Conservation (phyloP, 2,888 invertebrate species). For the Tuta absoluta region DNA sequence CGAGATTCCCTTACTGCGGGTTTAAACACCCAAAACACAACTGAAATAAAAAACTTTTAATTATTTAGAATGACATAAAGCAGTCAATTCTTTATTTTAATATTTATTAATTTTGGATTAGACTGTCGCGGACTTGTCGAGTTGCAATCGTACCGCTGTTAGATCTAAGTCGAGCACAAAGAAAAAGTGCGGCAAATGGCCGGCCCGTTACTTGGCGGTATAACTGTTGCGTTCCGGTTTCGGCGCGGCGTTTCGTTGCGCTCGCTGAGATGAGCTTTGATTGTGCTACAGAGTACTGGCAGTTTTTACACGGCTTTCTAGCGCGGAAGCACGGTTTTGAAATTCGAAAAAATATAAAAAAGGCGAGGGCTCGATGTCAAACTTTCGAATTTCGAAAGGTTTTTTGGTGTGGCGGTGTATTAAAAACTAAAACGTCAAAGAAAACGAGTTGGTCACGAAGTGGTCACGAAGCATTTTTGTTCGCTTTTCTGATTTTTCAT, state of each 20-base stretch:
- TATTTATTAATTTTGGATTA: background rate
- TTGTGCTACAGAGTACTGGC: slow-evolving; percentile 14
- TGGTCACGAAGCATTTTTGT: too few species aligned
- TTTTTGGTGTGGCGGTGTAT: background rate
- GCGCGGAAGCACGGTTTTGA: slow-evolving; percentile 8
- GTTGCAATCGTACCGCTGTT: slow-evolving; percentile 40
- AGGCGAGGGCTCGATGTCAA: background rate
- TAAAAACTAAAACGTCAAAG: background rate
- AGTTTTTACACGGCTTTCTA: slow-evolving; percentile 13
- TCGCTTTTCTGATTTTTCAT: too few species aligned
- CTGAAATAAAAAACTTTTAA: too few species aligned
- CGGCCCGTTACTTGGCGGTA: slow-evolving; percentile 65
- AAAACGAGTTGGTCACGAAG: too few species aligned
- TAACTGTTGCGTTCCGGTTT: slow-evolving; percentile 74
- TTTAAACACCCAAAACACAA: too few species aligned
- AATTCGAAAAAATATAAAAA: background rate
- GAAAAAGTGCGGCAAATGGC: slow-evolving; percentile 69
- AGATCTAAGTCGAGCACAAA: slow-evolving; percentile 56
- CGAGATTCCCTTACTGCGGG: too few species aligned
- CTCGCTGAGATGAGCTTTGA: slow-evolving; percentile 20
- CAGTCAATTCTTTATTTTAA: too few species aligned
- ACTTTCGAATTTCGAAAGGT: background rate
- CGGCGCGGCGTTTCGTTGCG: slow-evolving; percentile 41
- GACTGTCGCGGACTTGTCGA: slow-evolving; percentile 31
- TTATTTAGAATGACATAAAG: too few species aligned